Percentiles rank a stretch among this genome's conserved stretches.
Evolutionary conservation across 2,797 vertebrate species (phyloP).

Genomic region (Lacerta bilineata): DNA sequence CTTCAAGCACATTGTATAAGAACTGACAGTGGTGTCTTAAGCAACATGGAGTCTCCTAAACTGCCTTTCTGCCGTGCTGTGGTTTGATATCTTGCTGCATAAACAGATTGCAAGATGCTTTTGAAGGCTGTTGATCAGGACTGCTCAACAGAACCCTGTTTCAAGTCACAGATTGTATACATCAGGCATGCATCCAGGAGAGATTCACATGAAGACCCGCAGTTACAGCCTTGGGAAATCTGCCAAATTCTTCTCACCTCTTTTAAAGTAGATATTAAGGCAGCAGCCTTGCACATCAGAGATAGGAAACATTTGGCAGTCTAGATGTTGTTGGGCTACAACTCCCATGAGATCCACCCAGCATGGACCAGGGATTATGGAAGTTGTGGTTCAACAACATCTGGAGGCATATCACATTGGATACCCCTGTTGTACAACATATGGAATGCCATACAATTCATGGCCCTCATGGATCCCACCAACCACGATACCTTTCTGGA

Average conservation of each 20-base stretch:
- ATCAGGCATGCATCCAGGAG: neutral
- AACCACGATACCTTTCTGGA: no score
- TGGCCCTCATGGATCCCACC: no score
- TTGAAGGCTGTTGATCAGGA: neutral
- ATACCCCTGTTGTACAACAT: no score
- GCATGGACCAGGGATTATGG: no score
- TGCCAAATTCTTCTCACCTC: neutral
- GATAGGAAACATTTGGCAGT: no score
- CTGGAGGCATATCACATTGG: no score
- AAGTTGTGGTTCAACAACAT: no score
- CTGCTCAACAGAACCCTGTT: neutral
- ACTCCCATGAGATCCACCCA: no score
- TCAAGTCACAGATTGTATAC: neutral
- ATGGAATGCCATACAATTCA: no score
- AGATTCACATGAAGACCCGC: neutral
- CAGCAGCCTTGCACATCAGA: neutral
- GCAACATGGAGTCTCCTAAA: neutral
- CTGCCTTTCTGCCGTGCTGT: accelerated
- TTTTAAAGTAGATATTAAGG: neutral
- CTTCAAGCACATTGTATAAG: neutral
- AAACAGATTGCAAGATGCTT: accelerated
- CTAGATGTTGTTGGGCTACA: no score
- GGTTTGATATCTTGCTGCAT: accelerated
- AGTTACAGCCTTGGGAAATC: neutral
- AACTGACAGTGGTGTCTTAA: neutral